Conservation (phyloP, 2,888 invertebrate species). For the Oxystoma pomonae region DNA sequence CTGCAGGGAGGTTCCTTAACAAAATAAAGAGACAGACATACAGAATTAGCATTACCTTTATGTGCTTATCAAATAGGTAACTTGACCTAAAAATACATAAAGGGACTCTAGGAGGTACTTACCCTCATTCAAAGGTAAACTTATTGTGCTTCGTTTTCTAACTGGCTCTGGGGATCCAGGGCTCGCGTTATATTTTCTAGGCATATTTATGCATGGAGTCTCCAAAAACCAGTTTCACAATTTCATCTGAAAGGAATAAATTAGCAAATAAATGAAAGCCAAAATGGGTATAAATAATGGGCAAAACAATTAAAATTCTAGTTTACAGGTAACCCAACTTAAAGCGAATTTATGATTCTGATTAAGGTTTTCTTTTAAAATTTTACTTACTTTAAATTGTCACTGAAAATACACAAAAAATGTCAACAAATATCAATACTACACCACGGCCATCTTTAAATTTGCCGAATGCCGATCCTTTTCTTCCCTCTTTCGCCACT, state of each 20-base stretch:
- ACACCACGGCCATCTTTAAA: background rate
- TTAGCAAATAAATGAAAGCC: background rate
- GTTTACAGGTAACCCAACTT: too few relatives aligned
- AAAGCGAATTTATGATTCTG: too few relatives aligned
- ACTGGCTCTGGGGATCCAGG: constrained; percentile 15
- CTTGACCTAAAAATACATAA: too few relatives aligned
- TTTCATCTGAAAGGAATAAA: background rate
- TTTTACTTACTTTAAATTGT: background rate
- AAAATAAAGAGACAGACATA: too few relatives aligned
- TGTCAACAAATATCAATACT: background rate
- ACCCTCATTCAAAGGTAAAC: background rate
- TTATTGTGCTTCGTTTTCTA: background rate
- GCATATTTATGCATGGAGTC: constrained; percentile 26
- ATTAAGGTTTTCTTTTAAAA: too few relatives aligned
- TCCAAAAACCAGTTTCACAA: background rate
- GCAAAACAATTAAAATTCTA: too few relatives aligned
- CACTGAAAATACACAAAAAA: background rate
- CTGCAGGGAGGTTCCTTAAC: too few relatives aligned
- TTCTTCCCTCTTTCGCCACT: background rate
- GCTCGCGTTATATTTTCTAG: constrained; percentile 25
- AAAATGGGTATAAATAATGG: background rate
- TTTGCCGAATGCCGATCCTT: background rate
- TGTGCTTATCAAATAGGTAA: too few relatives aligned
- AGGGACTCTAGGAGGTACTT: too few relatives aligned
- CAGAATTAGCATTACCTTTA: too few relatives aligned